Evolutionary conservation across 2,797 vertebrate genomes (phyloP).

Genomic region (Tarsius wallacei): DNA sequence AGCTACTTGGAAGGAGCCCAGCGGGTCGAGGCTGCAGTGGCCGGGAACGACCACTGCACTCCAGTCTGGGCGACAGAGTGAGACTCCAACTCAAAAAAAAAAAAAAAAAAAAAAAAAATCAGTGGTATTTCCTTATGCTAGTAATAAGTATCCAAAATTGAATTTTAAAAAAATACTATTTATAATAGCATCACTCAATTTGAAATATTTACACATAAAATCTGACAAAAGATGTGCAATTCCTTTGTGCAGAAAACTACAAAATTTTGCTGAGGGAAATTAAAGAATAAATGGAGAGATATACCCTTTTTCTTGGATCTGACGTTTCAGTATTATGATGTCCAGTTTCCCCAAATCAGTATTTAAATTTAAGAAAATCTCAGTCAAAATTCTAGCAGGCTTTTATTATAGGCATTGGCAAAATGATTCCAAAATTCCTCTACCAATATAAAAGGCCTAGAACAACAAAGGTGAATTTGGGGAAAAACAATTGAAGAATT

Average conservation of each 20-base stretch:
- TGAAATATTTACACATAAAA: neutral
- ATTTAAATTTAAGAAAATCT: neutral
- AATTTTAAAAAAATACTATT: neutral
- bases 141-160: neutral
- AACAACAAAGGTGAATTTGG: neutral
- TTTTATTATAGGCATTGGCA: neutral
- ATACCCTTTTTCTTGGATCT: neutral
- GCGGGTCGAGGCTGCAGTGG: too few species aligned
- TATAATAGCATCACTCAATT: neutral
- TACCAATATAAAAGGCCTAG: neutral
- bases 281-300: neutral
- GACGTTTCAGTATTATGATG: neutral
- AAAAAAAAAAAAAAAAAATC: too few species aligned
- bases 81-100: too few species aligned
- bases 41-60: too few species aligned
- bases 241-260: too few species aligned
- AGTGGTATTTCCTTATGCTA: neutral
- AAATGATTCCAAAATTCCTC: neutral
- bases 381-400: neutral
- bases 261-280: neutral
- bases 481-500: neutral
- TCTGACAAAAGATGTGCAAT: neutral
- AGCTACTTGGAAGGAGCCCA: too few species aligned
- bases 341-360: neutral
- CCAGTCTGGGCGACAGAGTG: too few species aligned